Base-by-base conservation (phyloP, 2,888 invertebrate species). In the Carpatolechia fugitivella region DNA sequence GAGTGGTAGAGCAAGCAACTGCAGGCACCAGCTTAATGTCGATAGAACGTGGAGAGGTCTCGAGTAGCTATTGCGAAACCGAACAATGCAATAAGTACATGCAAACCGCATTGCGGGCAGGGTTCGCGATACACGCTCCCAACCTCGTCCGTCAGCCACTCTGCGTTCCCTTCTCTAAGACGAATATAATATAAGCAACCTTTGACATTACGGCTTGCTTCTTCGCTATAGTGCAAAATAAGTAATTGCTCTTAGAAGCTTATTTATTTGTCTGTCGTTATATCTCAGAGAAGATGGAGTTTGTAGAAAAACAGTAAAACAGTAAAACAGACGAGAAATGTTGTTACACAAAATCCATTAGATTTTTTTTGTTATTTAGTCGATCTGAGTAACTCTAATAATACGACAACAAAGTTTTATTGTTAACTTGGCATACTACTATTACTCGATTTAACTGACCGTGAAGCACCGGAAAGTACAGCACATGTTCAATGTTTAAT, bases 31-130 rank as follows among this genome's bases (percentile, higher is more conserved):
- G 47, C 72, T 78, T 80, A 83, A 80, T 78, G 79, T 85, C 82
- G 85, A 82, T 80, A 75, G 75, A 72, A 69, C 72, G 72, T 72
- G 65, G 66, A 86, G 84, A 62, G 76, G 76, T 69, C 81, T 85
- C 65, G 66, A 80, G 73, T 67, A 63, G 67, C 75, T 68, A 76
- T 79, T 80, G 78, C 80, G 64, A 74, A 75, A 77, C 74, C 70
- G 81, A 82, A 88, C 85, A 88, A 88, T 85, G 80, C 70, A 72
- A 69, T 80, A 73, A 80, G 81, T 80, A 74, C 71, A 74, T 69
- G 70, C 69, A 73, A 72, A 74, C 74, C 70, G 68, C 74, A 76
- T 74, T 72, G 63, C 66, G 62, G 62, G 64, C 56, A 56, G 59
- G 55, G 56, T 41, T 35, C 50, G 53, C 53, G 50, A 53, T 38